Evolutionary conservation across 2,888 invertebrate genomes (phyloP).

Genomic region (Lissonota sp.): DNA sequence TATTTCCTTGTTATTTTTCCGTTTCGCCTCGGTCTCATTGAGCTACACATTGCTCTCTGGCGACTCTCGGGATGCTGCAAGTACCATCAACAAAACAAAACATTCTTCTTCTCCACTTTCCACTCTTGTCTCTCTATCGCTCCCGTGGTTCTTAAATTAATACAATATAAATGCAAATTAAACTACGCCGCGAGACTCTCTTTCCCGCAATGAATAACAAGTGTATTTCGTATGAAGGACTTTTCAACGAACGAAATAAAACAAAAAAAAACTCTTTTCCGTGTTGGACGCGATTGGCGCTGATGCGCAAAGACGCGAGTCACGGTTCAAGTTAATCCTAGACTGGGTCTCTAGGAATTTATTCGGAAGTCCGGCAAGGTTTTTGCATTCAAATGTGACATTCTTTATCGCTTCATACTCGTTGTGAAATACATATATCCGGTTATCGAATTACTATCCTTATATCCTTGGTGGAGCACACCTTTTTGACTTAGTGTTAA

Average conservation of each 20-base stretch:
- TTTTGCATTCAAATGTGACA: background rate
- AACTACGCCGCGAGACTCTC: slow-evolving; percentile 64
- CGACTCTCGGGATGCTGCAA: slow-evolving; percentile 27
- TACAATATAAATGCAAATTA: slow-evolving; percentile 80
- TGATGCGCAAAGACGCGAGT: slow-evolving; percentile 21
- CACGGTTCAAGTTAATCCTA: background rate
- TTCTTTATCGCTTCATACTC: background rate
- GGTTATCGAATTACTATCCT: too few relatives aligned
- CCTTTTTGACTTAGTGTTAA: too few relatives aligned
- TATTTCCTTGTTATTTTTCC: slow-evolving; percentile 74
- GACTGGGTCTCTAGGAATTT: background rate
- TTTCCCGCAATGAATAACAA: slow-evolving; percentile 67
- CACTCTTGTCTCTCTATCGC: slow-evolving; percentile 7
- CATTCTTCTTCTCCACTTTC: slow-evolving; percentile 37
- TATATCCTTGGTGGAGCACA: too few relatives aligned
- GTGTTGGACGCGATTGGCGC: slow-evolving; percentile 23
- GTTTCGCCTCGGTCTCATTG: slow-evolving; percentile 49
- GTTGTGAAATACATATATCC: too few relatives aligned
- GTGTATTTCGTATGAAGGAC: slow-evolving; percentile 63
- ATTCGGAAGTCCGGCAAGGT: slow-evolving; percentile 28
- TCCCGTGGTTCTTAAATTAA: slow-evolving; percentile 74
- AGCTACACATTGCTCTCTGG: slow-evolving; percentile 22
- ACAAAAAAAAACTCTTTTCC: slow-evolving; percentile 10
- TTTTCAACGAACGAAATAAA: slow-evolving; percentile 37
- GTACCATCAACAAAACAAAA: slow-evolving; percentile 13